These are phyloP conservation scores for Vultur gryphus DNA, from an alignment of 2,797 vertebrate genomes.

Conservation along the genomic window DNA sequence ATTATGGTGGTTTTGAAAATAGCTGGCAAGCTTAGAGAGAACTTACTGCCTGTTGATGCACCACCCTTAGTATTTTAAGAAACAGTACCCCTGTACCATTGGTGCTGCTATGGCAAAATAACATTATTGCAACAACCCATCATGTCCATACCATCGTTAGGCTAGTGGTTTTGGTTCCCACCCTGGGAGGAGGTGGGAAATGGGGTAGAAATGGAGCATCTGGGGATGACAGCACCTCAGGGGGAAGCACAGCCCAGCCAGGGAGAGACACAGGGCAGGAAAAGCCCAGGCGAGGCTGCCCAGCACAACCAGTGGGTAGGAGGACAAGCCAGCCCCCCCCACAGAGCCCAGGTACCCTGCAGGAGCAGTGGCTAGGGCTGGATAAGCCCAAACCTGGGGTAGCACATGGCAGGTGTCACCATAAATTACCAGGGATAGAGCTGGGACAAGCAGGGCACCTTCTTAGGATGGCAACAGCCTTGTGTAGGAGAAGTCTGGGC, in stretches of 20 bases:
- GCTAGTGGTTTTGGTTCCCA: background rate
- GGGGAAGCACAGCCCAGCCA: background rate
- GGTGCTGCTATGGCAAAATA: background rate
- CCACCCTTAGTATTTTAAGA: background rate
- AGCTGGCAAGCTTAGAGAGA: background rate
- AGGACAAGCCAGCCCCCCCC: background rate
- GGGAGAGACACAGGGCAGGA: background rate
- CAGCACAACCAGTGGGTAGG: fast-evolving
- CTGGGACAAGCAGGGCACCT: background rate
- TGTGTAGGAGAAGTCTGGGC: background rate
- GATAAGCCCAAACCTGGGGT: background rate
- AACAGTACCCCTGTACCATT: background rate
- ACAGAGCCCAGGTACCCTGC: background rate
- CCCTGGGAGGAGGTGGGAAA: background rate
- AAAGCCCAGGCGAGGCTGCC: background rate
- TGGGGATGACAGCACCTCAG: background rate
- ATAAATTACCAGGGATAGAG: background rate
- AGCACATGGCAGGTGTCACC: background rate
- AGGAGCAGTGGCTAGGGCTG: background rate
- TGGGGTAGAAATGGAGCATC: background rate
- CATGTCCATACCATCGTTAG: fast-evolving
- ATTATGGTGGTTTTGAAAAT: background rate
- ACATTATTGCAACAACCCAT: background rate
- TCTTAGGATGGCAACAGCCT: background rate
- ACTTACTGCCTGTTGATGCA: background rate